Evolutionary conservation across 1,140 invertebrate species (phyloP).

Genomic region (Leucophenga varia): DNA sequence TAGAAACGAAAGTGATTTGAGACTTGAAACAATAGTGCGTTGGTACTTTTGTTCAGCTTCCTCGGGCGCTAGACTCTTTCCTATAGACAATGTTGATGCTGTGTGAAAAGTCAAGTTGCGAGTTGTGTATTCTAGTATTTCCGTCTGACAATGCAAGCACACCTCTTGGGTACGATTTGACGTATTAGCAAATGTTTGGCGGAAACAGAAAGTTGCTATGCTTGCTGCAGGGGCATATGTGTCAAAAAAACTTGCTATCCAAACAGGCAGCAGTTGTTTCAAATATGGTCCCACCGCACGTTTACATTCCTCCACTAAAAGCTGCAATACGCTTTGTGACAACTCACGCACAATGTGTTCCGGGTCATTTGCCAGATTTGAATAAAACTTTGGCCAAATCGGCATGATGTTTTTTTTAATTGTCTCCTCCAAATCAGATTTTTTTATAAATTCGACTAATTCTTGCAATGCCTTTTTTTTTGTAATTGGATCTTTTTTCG

Average conservation of each 20-base stretch:
- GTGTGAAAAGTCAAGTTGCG: slow-evolving; percentile 72
- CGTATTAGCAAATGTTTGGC: slow-evolving; percentile 67
- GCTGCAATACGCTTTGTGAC: slow-evolving; percentile 67
- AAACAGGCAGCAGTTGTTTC: slow-evolving; percentile 72
- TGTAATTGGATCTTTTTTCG: slow-evolving; percentile 83
- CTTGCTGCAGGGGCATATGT: slow-evolving; percentile 76
- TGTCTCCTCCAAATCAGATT: slow-evolving; percentile 62
- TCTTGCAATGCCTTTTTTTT: slow-evolving; percentile 86
- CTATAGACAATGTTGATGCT: slow-evolving; percentile 57
- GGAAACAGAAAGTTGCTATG: slow-evolving; percentile 70
- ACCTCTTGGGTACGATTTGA: slow-evolving; percentile 69
- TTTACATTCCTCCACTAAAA: slow-evolving; percentile 68
- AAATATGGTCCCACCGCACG: slow-evolving; percentile 76
- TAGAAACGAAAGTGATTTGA: slow-evolving; percentile 68
- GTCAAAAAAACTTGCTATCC: slow-evolving; percentile 80
- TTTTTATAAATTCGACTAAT: slow-evolving; percentile 68
- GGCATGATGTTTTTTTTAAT: slow-evolving; percentile 71
- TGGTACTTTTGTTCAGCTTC: slow-evolving; percentile 75
- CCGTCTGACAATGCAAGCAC: slow-evolving; percentile 73
- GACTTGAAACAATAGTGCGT: slow-evolving; percentile 66
- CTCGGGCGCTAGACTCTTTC: slow-evolving; percentile 59
- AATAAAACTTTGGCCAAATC: slow-evolving; percentile 78
- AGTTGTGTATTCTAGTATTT: slow-evolving; percentile 72
- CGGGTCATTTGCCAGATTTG: slow-evolving; percentile 70
- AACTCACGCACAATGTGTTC: slow-evolving; percentile 80